phyloP scores from a whole-genome alignment of 2,113 vertebrate species.

The Nannobrachium achirus region DNA sequence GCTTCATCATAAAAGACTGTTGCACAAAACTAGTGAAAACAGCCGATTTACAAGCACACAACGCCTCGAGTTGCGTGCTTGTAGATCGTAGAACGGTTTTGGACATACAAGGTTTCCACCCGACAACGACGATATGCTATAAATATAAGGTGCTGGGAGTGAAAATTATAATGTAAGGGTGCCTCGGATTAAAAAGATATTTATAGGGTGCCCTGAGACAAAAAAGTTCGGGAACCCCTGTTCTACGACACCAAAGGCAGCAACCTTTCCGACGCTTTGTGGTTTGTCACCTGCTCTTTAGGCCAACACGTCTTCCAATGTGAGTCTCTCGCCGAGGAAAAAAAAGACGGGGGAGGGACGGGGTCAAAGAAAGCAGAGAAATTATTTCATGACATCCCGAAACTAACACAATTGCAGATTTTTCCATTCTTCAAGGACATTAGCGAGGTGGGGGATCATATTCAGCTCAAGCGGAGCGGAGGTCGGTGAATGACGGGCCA shows the following conservation, averaged over 20 bases:
- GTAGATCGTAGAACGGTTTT: no score
- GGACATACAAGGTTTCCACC: no score
- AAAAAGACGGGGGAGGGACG: conserved; percentile 24
- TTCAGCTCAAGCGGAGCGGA: conserved; percentile 17
- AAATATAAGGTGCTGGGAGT: no score
- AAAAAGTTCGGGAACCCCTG: no score
- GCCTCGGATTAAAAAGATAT: no score
- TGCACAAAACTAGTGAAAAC: no score
- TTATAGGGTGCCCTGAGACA: no score
- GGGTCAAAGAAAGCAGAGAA: background rate
- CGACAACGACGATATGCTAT: no score
- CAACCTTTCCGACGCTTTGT: conserved; percentile 24
- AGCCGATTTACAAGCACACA: no score
- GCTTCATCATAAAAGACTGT: no score
- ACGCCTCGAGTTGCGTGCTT: no score
- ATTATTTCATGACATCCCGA: conserved; percentile 25
- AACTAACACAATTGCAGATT: background rate
- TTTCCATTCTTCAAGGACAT: conserved; percentile 8
- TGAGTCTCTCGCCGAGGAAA: conserved; percentile 38
- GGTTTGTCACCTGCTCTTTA: conserved; percentile 50
- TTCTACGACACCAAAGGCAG: conserved; percentile 56
- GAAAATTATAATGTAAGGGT: no score
- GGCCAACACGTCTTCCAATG: conserved; percentile 29
- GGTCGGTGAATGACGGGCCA: conserved; percentile 4
- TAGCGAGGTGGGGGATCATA: conserved; percentile 12